Conservation (phyloP, 1,140 invertebrate species). For the Neodiprion fabricii region DNA sequence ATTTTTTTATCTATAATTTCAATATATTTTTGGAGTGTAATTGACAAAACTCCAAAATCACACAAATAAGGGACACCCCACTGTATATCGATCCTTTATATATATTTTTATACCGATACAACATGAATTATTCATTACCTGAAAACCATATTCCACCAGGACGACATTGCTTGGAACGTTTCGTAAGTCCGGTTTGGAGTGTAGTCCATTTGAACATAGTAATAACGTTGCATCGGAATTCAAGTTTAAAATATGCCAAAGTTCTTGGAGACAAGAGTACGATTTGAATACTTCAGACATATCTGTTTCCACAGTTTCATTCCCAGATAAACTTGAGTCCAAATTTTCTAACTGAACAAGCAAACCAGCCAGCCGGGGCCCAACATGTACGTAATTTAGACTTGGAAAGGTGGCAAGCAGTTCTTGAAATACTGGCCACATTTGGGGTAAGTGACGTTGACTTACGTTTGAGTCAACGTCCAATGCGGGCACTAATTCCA, state of each 20-base stretch:
- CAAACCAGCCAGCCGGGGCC: slow-evolving; percentile 68
- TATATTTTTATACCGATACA: too few species aligned
- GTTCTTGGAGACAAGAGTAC: slow-evolving; percentile 58
- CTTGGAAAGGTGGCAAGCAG: slow-evolving; percentile 58
- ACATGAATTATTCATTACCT: slow-evolving; percentile 54
- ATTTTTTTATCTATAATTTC: too few species aligned
- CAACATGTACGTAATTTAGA: slow-evolving; percentile 68
- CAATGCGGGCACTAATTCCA: slow-evolving; percentile 67
- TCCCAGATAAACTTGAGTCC: slow-evolving; percentile 50
- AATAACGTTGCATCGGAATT: slow-evolving; percentile 64
- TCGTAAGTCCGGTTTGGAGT: slow-evolving; percentile 52
- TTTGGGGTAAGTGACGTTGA: slow-evolving; percentile 63
- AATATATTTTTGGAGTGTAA: background rate
- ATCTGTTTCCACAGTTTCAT: slow-evolving; percentile 59
- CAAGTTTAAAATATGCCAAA: slow-evolving; percentile 65
- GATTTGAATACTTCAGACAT: slow-evolving; percentile 59
- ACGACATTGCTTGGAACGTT: slow-evolving; percentile 67
- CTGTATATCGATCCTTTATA: background rate
- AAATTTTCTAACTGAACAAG: slow-evolving; percentile 59
- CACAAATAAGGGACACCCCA: background rate
- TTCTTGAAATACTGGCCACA: slow-evolving; percentile 67
- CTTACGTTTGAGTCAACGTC: slow-evolving; percentile 67
- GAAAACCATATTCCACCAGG: slow-evolving; percentile 72
- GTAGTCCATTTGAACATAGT: slow-evolving; percentile 66
- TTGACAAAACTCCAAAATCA: background rate